phyloP scores from a whole-genome alignment of 2,888 invertebrate species.

The Eutolmus rufibarbis region DNA sequence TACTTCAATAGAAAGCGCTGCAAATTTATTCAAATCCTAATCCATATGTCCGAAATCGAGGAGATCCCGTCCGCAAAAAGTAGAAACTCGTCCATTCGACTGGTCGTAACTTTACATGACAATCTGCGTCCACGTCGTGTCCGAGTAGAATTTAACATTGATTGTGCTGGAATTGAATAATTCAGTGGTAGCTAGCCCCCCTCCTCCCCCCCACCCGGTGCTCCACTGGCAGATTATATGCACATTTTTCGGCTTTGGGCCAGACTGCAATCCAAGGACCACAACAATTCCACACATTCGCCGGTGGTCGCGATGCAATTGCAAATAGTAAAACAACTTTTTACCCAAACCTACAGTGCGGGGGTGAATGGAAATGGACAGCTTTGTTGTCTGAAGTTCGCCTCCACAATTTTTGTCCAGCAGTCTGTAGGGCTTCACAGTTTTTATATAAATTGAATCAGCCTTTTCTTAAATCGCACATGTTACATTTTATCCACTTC shows the following conservation, averaged over 20 bases:
- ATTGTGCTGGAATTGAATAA: slow-evolving; percentile 9
- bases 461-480: too few species aligned
- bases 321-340: background rate
- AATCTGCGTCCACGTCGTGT: background rate
- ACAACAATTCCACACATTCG: slow-evolving; percentile 14
- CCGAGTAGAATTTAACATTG: background rate
- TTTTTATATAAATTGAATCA: too few species aligned
- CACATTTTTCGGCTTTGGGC: background rate
- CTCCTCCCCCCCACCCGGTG: background rate
- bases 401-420: background rate
- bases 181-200: background rate
- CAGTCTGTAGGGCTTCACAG: background rate
- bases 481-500: too few species aligned
- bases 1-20: background rate
- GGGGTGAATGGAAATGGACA: background rate
- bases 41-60: background rate
- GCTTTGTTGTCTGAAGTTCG: background rate
- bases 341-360: background rate
- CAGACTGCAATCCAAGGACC: slow-evolving; percentile 10
- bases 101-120: background rate
- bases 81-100: background rate
- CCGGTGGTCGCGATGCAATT: background rate
- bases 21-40: background rate
- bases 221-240: background rate
- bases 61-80: background rate